These are phyloP conservation scores for Pterocles gutturalis DNA, from an alignment of 2,113 vertebrate genomes.

Conservation along the genomic window DNA sequence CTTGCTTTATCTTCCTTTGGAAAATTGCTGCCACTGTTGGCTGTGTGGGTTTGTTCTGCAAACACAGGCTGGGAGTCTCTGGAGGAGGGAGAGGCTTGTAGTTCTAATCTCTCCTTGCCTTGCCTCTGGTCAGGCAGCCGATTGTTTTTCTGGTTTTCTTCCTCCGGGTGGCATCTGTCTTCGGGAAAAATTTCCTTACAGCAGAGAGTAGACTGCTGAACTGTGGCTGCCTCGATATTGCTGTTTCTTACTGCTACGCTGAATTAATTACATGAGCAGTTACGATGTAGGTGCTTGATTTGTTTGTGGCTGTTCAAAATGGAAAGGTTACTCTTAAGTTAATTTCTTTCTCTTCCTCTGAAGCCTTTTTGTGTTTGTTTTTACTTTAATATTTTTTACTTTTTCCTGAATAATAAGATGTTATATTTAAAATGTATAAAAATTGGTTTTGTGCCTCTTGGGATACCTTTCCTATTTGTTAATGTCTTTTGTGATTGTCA, in stretches of 20 bases:
- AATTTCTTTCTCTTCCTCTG: neutral
- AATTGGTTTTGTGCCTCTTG: neutral
- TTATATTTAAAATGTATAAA: neutral
- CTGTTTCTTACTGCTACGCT: neutral
- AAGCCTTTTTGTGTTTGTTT: neutral
- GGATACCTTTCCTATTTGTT: neutral
- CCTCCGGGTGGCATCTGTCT: constrained; percentile 68
- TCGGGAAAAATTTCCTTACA: constrained; percentile 62
- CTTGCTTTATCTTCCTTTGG: constrained; percentile 18
- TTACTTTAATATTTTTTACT: neutral
- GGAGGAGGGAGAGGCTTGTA: neutral
- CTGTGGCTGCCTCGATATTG: neutral
- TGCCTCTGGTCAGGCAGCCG: constrained; percentile 47
- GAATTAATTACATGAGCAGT: constrained; percentile 16
- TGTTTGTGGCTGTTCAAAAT: neutral
- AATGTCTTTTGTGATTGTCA: neutral
- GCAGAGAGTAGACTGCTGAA: constrained; percentile 17
- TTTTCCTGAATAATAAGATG: neutral
- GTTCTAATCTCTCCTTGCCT: constrained; percentile 44
- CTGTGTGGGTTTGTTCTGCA: neutral
- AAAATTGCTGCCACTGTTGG: constrained; percentile 31
- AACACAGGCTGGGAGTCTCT: neutral
- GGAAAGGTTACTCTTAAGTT: neutral
- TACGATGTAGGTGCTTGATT: neutral
- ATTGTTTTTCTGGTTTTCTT: constrained; percentile 70